These are phyloP conservation scores for Murina feae DNA, from an alignment of 2,113 vertebrate species.

Conservation along the genomic window DNA sequence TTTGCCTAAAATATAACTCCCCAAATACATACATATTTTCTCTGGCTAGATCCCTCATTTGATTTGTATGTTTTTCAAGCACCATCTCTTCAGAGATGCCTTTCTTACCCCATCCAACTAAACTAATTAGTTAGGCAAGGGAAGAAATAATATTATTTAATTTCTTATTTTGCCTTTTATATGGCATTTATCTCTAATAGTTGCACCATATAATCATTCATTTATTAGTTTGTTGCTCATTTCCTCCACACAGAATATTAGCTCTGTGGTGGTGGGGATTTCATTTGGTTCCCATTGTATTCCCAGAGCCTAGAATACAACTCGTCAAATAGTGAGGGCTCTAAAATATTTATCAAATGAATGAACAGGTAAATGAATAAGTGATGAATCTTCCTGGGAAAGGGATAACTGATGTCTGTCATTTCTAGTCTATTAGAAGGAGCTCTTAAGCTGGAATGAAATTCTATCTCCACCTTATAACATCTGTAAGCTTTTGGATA, in stretches of 20 bases:
- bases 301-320: not conserved
- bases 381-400: not conserved
- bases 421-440: not conserved
- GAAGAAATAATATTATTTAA: not conserved
- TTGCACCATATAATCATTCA: not conserved
- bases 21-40: not conserved
- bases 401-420: not conserved
- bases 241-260: not conserved
- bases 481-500: not conserved
- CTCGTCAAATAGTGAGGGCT: not conserved
- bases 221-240: not conserved
- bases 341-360: not conserved
- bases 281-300: not conserved
- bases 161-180: not conserved
- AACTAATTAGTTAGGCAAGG: not conserved
- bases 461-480: not conserved
- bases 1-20: not conserved
- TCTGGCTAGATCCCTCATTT: not conserved
- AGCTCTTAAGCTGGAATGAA: not conserved
- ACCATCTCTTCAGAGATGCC: not conserved
- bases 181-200: not conserved
- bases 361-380: not conserved
- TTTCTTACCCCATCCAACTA: not conserved
- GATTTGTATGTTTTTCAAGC: not conserved
- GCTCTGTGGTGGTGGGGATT: not conserved